Evolutionary conservation across 2,113 vertebrate species (phyloP), one percentile per base, ranked within the genome.

Genomic region (Phylloscopus whistleri): DNA sequence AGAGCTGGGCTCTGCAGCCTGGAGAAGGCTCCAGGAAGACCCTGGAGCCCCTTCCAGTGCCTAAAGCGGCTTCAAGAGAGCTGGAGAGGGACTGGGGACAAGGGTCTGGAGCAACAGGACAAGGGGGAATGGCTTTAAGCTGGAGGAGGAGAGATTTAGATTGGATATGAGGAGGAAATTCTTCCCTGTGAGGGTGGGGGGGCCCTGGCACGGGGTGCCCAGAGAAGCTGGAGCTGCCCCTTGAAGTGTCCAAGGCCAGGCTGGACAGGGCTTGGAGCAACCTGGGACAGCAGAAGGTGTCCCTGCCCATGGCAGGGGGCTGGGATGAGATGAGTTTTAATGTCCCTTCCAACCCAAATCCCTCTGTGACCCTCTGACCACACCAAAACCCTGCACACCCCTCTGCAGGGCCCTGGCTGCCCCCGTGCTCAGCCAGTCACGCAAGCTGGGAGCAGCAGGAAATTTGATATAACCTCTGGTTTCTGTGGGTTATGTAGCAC

Each of bases 361-460:
- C 8, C 31, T 49, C 49, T 35, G 43, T 27, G 56, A 28, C 35
- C 16, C 55, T 41, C 46, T 68, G 69, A 4, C 46, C 31, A 2
- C 16, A 3, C 68, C 12, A 15, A 74, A 64, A 30, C 30, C 46
- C 77, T 41, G 55, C 87, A 49, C 23, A 44, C 75, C 16, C 82
- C 77, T 84, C 49, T 53, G 82, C 28, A 4, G 27, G 64, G 27
- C 18, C 77, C 75, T 1, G 5, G 33, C 88, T 17, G 0, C 81
- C 90, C 78, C 58, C 62, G 27, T 11, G 4, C 85, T 67, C 17
- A 8, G 73, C 75, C 67, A 52, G 72, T 58, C 93, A 62, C 12
- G 2, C 80, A 55, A 26, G 59, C 68, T 15, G 33, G 64, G 63
- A 84, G 73, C 87, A 44, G 93, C 94, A 96, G 91, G 95, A 95